Evolutionary conservation across 1,140 invertebrate species (phyloP), one percentile per base, ranked within the genome.

Genomic region (Zophobas atratus): DNA sequence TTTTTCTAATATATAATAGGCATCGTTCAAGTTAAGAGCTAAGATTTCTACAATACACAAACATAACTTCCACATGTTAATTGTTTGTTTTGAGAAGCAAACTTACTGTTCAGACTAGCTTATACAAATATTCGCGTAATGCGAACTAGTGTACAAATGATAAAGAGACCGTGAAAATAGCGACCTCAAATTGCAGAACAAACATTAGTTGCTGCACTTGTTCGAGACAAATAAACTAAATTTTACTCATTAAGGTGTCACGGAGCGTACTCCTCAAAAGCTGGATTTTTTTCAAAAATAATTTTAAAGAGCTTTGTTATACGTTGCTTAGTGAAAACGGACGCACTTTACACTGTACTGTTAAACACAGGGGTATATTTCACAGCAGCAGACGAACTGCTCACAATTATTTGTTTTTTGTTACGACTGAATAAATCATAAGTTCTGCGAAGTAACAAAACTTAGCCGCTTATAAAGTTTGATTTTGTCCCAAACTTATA

Each of bases 181-280:
- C 56, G 35, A 60, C 56, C 35, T 6, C 56, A 60, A 60, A 60
- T 38, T 60, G 56, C 56, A 60, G n/a, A 60, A 60, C 56, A 60
- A 60, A 60, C 56, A 60, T 60, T 60, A 60, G 56, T 60, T 35
- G 56, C 2, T 60, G 56, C 56, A 60, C 32, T 60, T 60, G 36
- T 36, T 60, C 36, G 56, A 35, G 56, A 6, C 36, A 60, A 38
- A 38, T 38, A 60, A 36, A 35, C 8, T 46, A 46, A 46, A 3
- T 8, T 46, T 4, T 8, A 46, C 3, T 46, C 3, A 46, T 4
- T 46, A 46, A 20, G 20, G 20, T 20, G 20, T 20, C 20, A 20
- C 20, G 20, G 20, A 20, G 20, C 20, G 20, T 20, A 20, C 20
- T 20, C 20, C 20, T 20, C 20, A 20, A 20, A 20, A 20, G 20